phyloP scores from a whole-genome alignment of 1,140 invertebrate genomes.

The Parasteatoda tepidariorum region DNA sequence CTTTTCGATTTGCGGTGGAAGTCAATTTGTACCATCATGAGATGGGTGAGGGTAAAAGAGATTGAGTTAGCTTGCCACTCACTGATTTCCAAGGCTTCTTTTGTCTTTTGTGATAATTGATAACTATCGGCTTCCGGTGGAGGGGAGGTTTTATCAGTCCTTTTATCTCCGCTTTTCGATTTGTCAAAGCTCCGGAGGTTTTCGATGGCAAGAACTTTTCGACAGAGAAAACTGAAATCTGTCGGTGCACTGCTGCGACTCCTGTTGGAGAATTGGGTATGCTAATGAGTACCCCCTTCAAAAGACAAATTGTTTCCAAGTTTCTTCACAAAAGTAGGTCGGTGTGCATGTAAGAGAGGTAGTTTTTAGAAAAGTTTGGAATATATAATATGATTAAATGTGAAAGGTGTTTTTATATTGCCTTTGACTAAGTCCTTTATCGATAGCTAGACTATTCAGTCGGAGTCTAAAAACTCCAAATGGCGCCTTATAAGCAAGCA shows the following conservation, averaged over 20 bases:
- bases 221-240: neutral
- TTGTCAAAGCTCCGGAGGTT: neutral
- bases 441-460: too few relatives aligned
- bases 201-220: neutral
- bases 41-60: neutral
- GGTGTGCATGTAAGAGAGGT: too few relatives aligned
- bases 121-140: neutral
- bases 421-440: too few relatives aligned
- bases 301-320: too few relatives aligned
- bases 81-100: slow-evolving; percentile 15
- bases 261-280: neutral
- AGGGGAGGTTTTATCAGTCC: neutral
- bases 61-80: neutral
- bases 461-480: too few relatives aligned
- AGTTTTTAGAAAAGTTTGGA: too few relatives aligned
- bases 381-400: too few relatives aligned
- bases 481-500: too few relatives aligned
- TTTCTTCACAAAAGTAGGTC: too few relatives aligned
- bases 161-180: neutral
- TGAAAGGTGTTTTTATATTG: too few relatives aligned
- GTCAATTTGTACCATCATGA: slow-evolving; percentile 30
- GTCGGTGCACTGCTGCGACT: neutral
- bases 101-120: slow-evolving; percentile 26
- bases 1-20: slow-evolving; percentile 44
- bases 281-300: too few relatives aligned